Conservation (phyloP, 2,113 vertebrate genomes). For the Nibea albiflora region DNA sequence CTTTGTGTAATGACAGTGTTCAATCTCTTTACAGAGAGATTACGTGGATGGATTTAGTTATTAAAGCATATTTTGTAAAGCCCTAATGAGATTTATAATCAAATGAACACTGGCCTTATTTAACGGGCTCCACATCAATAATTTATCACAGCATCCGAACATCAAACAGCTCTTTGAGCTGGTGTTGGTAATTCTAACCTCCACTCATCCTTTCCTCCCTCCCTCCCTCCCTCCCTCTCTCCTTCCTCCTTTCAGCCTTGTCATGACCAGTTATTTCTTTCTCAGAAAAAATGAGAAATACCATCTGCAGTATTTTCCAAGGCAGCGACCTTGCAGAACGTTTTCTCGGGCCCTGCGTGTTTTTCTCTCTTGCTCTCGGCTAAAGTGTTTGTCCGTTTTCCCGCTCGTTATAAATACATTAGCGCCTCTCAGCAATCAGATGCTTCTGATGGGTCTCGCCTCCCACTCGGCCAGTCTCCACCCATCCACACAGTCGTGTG, state of each 20-base stretch:
- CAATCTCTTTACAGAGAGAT: slow-evolving; percentile 52
- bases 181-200: slow-evolving; percentile 40
- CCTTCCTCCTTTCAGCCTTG: slow-evolving; percentile 1
- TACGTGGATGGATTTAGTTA: slow-evolving; percentile 56
- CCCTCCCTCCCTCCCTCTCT: neutral
- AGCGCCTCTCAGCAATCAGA: neutral
- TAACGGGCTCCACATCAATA: slow-evolving; percentile 59
- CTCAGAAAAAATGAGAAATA: slow-evolving; percentile 40
- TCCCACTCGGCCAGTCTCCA: neutral
- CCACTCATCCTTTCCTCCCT: slow-evolving; percentile 1
- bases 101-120: slow-evolving; percentile 60
- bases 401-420: slow-evolving; percentile 31
- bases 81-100: slow-evolving; percentile 64
- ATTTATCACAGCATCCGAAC: slow-evolving; percentile 58
- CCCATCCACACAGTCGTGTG: neutral
- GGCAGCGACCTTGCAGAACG: slow-evolving; percentile 2
- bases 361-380: neutral
- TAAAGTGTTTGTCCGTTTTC: slow-evolving; percentile 10
- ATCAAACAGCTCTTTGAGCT: slow-evolving; percentile 62
- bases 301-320: slow-evolving; percentile 17
- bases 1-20: slow-evolving; percentile 41
- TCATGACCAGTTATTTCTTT: slow-evolving; percentile 41
- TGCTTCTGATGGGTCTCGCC: neutral
- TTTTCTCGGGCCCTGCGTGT: rapidly evolving
- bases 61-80: slow-evolving; percentile 55